Evolutionary conservation across 2,113 vertebrate species (phyloP), one percentile per base, ranked within the genome.

Genomic region (Monopterus albus): DNA sequence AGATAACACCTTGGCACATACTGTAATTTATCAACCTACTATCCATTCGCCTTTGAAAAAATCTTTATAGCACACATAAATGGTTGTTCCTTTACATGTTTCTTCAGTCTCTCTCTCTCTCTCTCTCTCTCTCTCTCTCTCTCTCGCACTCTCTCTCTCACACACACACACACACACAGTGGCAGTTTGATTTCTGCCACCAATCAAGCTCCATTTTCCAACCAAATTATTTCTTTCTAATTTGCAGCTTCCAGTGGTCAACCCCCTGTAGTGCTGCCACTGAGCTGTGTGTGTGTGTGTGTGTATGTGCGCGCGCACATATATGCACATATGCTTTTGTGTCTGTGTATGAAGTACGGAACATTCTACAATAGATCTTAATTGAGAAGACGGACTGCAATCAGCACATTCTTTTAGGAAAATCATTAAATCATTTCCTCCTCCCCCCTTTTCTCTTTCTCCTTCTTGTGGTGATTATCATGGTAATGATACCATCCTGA

Each of bases 141-240:
- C n/a, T n/a, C n/a, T n/a, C 42, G 1, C 28, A 1, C 33, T 2
- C 49, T 1, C 28, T 4, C 49, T 1, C 18, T 10, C 42, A 8
- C 42, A 35, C 31, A 23, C 31, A 8, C 20, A 23, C 15, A 40
- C 23, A 36, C 50, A 20, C 40, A 33, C 51, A 7, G 1, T 64
- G 55, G 43, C 68, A 65, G 62, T 38, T 69, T 81, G 78, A 86
- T 89, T 90, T 88, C 60, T 73, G 61, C 84, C 85, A 81, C 87
- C 77, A 92, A 93, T 93, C 91, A 93, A 86, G 84, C 81, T 67
- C 85, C 81, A 89, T 93, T 92, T 91, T 92, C 81, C 68, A 82
- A 84, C 79, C 79, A 92, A 91, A 93, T 94, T 91, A 92, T 91
- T 90, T 91, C 26, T 82, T 86, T 86, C 72, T 92, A 91, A 93